These are phyloP conservation scores for Erpornis zantholeuca DNA, from an alignment of 2,113 vertebrate genomes.

Conservation along the genomic window DNA sequence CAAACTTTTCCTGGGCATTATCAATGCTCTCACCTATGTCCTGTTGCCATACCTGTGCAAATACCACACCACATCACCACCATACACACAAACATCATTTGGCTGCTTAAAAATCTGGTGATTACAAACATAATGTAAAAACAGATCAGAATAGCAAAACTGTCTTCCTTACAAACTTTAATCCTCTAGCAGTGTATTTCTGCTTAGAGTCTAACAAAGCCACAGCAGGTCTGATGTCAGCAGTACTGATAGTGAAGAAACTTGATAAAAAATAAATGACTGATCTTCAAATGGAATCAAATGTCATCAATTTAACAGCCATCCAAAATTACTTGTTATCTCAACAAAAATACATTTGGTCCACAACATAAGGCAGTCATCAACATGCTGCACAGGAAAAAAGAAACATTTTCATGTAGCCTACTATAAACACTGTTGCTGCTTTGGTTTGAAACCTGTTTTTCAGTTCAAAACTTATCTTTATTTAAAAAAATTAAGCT, in stretches of 20 bases:
- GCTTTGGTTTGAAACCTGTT: neutral
- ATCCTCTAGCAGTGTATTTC: neutral
- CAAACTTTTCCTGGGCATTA: neutral
- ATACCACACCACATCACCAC: neutral
- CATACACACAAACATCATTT: neutral
- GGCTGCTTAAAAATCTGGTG: neutral
- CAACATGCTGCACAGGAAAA: neutral
- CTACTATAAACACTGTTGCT: neutral
- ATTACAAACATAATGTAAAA: neutral
- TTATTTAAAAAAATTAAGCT: neutral
- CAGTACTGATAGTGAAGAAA: neutral
- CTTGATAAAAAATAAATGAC: neutral
- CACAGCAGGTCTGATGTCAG: neutral
- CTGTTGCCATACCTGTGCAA: neutral
- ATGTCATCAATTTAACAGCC: neutral
- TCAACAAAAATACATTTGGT: neutral
- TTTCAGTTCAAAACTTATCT: neutral
- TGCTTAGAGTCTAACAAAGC: neutral
- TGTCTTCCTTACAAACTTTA: neutral
- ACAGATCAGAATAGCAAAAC: neutral
- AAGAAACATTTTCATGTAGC: rapidly evolving
- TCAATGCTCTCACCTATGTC: neutral
- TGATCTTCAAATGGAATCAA: neutral
- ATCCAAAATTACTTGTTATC: neutral
- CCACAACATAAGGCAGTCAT: neutral